Percentiles rank a stretch among this genome's conserved stretches.
phyloP scores from a whole-genome alignment of 2,888 invertebrate species.

The Iphiclides podalirius region DNA sequence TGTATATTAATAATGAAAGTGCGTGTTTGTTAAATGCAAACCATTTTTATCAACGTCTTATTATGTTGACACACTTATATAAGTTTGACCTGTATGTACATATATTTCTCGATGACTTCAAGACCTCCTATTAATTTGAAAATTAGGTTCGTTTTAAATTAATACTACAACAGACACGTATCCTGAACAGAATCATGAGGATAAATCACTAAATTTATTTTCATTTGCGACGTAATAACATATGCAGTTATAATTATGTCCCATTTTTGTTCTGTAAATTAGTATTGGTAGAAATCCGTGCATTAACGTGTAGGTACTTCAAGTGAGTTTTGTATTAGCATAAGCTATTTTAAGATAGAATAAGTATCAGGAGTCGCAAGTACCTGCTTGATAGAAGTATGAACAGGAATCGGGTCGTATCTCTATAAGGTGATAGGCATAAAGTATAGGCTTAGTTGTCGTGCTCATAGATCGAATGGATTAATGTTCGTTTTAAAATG shows the following conservation, averaged over 20 bases:
- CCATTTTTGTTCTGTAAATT: too few species aligned
- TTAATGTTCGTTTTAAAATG: slow-evolving; percentile 55
- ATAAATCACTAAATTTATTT: too few species aligned
- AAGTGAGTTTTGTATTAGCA: neutral
- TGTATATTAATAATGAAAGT: slow-evolving; percentile 2
- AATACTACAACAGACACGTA: too few species aligned
- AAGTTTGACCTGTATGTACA: too few species aligned
- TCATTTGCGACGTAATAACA: too few species aligned
- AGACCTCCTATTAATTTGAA: too few species aligned
- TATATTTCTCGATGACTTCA: too few species aligned
- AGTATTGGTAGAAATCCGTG: neutral
- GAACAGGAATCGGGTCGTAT: slow-evolving; percentile 7
- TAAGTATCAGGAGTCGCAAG: slow-evolving; percentile 43
- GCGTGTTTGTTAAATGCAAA: neutral
- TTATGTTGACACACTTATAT: too few species aligned
- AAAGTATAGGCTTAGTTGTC: neutral
- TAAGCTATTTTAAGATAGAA: slow-evolving; percentile 25
- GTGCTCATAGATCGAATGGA: slow-evolving; percentile 38
- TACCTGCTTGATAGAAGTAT: slow-evolving; percentile 42
- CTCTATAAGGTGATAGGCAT: neutral
- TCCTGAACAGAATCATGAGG: too few species aligned
- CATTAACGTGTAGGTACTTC: neutral
- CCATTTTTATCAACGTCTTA: neutral
- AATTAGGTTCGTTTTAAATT: too few species aligned
- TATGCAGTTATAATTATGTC: too few species aligned